Conservation (phyloP, 2,113 vertebrate genomes). For the Ia io region DNA sequence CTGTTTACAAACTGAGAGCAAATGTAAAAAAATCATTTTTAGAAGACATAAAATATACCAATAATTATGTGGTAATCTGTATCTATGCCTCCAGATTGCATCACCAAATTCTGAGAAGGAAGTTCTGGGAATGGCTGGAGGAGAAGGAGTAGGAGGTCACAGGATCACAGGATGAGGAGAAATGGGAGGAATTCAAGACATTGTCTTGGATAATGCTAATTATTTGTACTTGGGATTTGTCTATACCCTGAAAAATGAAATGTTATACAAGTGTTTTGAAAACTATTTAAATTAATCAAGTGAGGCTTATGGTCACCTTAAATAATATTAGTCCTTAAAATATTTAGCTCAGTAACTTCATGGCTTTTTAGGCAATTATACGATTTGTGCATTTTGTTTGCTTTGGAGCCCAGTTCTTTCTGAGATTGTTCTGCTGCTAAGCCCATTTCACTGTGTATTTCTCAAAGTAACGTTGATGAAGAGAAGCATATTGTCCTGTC, state of each 20-base stretch:
- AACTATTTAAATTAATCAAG: not conserved
- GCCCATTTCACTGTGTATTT: not conserved
- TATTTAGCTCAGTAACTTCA: not conserved
- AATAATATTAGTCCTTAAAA: conserved; percentile 1
- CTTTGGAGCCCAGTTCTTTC: not conserved
- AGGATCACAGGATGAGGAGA: not conserved
- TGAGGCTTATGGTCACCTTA: not conserved
- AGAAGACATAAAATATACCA: not conserved
- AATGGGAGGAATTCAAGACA: not conserved
- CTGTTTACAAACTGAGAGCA: not conserved
- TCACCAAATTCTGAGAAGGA: not conserved
- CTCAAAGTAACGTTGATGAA: not conserved
- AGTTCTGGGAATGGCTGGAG: not conserved
- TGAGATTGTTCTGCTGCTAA: not conserved
- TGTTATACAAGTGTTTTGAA: not conserved
- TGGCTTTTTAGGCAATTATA: not conserved
- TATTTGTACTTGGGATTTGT: not conserved
- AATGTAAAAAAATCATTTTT: conserved; percentile 22
- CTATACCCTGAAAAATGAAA: not conserved
- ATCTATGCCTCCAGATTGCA: not conserved
- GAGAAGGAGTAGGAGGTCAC: not conserved
- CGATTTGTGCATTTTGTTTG: not conserved
- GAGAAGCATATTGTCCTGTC: not conserved
- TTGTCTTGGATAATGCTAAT: not conserved
- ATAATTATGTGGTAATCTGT: not conserved